Percentiles rank a stretch among this genome's conserved stretches.
Conservation (phyloP, 1,140 invertebrate genomes). For the Euwallacea fornicatus region DNA sequence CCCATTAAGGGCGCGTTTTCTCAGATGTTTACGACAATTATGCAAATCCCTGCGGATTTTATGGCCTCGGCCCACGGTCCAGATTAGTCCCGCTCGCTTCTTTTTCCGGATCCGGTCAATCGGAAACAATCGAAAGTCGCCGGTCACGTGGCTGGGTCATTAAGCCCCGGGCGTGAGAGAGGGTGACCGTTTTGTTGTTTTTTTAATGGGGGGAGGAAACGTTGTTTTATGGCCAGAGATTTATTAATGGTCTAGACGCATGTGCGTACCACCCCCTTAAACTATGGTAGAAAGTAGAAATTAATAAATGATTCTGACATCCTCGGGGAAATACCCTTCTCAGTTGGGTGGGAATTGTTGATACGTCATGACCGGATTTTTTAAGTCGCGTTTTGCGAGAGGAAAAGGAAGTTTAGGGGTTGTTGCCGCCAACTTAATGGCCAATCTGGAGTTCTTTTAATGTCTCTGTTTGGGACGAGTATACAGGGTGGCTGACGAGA, state of each 20-base stretch:
- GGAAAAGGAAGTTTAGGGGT: no score
- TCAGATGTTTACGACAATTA: conserved; percentile 36
- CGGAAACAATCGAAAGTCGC: conserved; percentile 43
- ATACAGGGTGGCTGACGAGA: no score
- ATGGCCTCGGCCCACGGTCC: conserved; percentile 31
- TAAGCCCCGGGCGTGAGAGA: conserved; percentile 35
- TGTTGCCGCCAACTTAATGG: no score
- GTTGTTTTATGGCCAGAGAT: conserved; percentile 20
- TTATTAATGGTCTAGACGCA: conserved; percentile 1
- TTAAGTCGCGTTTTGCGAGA: no score
- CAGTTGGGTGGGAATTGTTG: no score
- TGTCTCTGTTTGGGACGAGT: no score
- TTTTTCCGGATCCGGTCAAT: conserved; percentile 41
- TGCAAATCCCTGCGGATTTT: conserved; percentile 41
- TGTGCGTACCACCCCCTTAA: no score
- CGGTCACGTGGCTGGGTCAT: conserved; percentile 41
- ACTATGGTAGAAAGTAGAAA: no score
- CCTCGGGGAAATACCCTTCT: no score
- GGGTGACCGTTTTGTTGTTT: conserved; percentile 36
- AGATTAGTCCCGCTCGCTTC: conserved; percentile 38
- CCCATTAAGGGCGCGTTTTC: conserved; percentile 7
- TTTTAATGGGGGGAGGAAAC: conserved; percentile 27
- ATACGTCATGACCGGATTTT: no score
- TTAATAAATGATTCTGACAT: no score
- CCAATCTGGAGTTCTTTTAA: no score